Evolutionary conservation across 2,797 vertebrate species (phyloP).

Genomic region (Clarias fuscus): DNA sequence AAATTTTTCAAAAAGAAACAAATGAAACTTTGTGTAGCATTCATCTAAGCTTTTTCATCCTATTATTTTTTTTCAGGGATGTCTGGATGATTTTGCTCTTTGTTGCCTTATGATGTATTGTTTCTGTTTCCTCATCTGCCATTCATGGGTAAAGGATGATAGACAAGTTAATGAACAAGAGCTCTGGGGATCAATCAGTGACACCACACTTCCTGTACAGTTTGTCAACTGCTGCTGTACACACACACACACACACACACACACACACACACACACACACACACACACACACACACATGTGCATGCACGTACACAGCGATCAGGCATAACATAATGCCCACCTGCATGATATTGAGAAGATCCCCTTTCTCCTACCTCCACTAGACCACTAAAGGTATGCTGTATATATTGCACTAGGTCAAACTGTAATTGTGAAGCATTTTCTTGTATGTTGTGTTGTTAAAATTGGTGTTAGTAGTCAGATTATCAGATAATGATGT

Average conservation of each 20-base stretch:
- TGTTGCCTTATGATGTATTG: slow-evolving; percentile 5
- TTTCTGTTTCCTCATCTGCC: slow-evolving; percentile 29
- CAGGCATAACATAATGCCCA: too few species aligned
- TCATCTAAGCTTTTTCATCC: neutral
- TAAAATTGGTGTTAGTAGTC: neutral
- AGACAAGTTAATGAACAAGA: slow-evolving; percentile 40
- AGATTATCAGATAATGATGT: neutral
- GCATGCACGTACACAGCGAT: too few species aligned
- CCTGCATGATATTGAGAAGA: too few species aligned
- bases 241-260: slow-evolving; percentile 14
- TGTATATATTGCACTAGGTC: neutral
- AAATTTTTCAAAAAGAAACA: too few species aligned
- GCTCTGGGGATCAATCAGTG: slow-evolving; percentile 33
- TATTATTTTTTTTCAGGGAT: neutral
- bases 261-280: slow-evolving; percentile 14
- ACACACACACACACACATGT: neutral
- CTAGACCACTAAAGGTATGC: too few species aligned
- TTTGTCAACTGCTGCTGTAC: slow-evolving; percentile 8
- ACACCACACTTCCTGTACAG: neutral
- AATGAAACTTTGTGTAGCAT: too few species aligned
- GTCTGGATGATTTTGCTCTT: slow-evolving; percentile 7
- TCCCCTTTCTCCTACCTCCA: too few species aligned
- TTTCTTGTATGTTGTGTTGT: neutral
- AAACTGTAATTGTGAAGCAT: neutral
- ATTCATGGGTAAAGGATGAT: slow-evolving; percentile 33